Base-by-base conservation (phyloP, 1,140 invertebrate species). In the Thaumatotibia leucotreta region DNA sequence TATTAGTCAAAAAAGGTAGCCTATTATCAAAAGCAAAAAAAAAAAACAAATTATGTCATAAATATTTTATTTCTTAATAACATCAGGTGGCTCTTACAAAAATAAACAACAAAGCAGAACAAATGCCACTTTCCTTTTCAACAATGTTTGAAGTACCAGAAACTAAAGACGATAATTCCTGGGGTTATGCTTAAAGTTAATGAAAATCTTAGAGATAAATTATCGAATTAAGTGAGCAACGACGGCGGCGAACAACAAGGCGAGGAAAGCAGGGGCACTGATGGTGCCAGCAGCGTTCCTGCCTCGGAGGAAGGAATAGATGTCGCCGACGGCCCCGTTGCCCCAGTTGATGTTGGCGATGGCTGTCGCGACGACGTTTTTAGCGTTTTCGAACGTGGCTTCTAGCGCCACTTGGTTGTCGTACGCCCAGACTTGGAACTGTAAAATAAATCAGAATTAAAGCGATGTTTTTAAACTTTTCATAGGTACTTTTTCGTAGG, bases 351-450 rank as follows among this genome's bases (percentile, higher is more conserved):
- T 50, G 65, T 90, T 88, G 33, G 61, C 52, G 24, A 86, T 69
- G 10, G 79, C 76, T 0, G 77, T 3, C 8, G 63, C 73, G 0
- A 88, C 70, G 4, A 83, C 85, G 3, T 32, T 31, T 0, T 74
- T 69, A 6, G 74, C 82, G 6, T 54, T 54, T 0, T 11, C 23
- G 72, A 90, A 88, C 0, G 80, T 73, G 0, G 24, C 62, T 3
- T 24, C 74, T 2, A 88, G 70, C 0, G 58, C 73, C 0, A 82
- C 5, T 65, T 90, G 86, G 32, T 86, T 78, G 1, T 63, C 39
- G 58, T 84, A 85, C 2, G 75, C 31, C 86, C 86, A 90, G 1
- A 64, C 52, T 82, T 87, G 88, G 80, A 88, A 87, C 87, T 89
- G 76, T 22, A 75, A 81, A 23, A 63, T 22, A 64, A n/a, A 64